Evolutionary conservation across 2,113 vertebrate species (phyloP), one percentile per base, ranked within the genome.

Genomic region (Macquaria ambigua): DNA sequence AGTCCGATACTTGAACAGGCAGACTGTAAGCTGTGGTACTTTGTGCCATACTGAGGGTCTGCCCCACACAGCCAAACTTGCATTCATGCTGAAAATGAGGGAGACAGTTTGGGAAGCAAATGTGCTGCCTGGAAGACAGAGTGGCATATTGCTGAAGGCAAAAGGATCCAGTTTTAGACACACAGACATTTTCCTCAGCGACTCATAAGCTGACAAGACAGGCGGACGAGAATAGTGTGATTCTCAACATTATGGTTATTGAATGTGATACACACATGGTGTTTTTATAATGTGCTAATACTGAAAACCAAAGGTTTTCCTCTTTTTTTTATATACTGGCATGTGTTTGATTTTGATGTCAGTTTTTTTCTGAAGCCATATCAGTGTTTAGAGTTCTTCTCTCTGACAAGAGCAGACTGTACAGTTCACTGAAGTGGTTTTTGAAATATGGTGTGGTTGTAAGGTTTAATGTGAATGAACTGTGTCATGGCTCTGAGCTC

Each of bases 331-430:
- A 23, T 28, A 52, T 7, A 43, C 48, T 50, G 78, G 73, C 41
- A 83, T 55, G 34, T 63, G 12, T 74, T 85, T 82, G 56, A 79
- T 59, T 77, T 87, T 48, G n/a, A 77, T 88, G 73, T 86, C 21
- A 56, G 68, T 78, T 79, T 70, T 48, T 78, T 79, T n/a, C 53
- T 79, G 63, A 91, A 92, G 85, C 87, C 90, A 90, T 92, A 90
- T 90, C 31, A 81, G 75, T 55, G 31, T 78, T 50, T 15, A 69
- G 18, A 67, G 62, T 85, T 82, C 0, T 83, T 84, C 77, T 81
- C 20, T 75, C 18, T 16, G 71, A 58, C 46, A 6, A 20, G 43
- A 78, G 50, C 23, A 64, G 68, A 88, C 53, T 62, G 46, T 81
- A 46, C 52, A 43, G 18, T 66, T 64, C 31, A 52, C 77, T 14